A percentile compares a stretch with the other conserved stretches of the same genome.
These are phyloP conservation scores for Euthynnus affinis DNA, from an alignment of 2,797 vertebrate genomes.

Conservation along the genomic window DNA sequence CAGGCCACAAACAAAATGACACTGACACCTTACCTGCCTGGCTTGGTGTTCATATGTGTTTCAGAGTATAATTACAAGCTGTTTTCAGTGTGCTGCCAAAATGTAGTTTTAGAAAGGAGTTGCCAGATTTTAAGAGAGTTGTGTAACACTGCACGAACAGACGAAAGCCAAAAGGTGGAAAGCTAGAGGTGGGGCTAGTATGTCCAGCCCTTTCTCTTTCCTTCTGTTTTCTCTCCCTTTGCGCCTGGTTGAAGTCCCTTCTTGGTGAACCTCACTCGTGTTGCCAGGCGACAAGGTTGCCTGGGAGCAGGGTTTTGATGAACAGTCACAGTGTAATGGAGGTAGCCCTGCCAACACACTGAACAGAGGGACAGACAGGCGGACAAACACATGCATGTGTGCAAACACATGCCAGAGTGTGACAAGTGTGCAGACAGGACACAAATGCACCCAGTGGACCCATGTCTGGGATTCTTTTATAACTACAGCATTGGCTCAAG, in stretches of 20 bases:
- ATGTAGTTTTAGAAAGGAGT: background rate
- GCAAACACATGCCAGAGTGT: slow-evolving; percentile 30
- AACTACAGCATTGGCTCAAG: background rate
- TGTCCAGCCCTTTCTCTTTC: slow-evolving; percentile 49
- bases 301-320: slow-evolving; percentile 83
- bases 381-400: slow-evolving; percentile 50
- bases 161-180: slow-evolving; percentile 15
- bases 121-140: background rate
- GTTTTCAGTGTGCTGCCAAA: slow-evolving; percentile 8
- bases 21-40: slow-evolving; percentile 13
- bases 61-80: slow-evolving; percentile 10
- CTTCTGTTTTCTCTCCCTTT: slow-evolving; percentile 61
- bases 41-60: background rate
- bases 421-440: slow-evolving; percentile 14
- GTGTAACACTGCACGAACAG: background rate
- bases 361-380: slow-evolving; percentile 50
- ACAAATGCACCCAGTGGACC: slow-evolving; percentile 6
- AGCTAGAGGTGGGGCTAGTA: slow-evolving; percentile 30
- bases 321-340: slow-evolving; percentile 77
- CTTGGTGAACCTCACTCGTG: slow-evolving; percentile 68
- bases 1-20: slow-evolving; percentile 20
- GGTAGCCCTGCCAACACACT: slow-evolving; percentile 57
- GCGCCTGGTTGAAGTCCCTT: slow-evolving; percentile 63
- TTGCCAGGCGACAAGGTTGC: slow-evolving; percentile 88
- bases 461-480: background rate